Base-by-base conservation (phyloP, 2,113 vertebrate species). In the Tursiops truncatus region DNA sequence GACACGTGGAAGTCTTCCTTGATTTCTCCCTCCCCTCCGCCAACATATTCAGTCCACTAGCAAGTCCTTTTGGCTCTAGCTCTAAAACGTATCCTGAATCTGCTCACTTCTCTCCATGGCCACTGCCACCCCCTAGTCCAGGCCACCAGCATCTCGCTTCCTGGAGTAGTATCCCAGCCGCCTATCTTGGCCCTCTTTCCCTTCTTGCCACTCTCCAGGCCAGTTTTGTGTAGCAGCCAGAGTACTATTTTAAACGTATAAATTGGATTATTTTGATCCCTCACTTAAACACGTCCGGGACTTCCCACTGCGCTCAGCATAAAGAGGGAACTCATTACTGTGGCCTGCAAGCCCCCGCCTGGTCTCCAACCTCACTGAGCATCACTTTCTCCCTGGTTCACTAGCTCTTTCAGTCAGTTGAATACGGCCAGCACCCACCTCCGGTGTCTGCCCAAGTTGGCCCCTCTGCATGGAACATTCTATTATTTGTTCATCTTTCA, bases 201-300 rank as follows among this genome's bases (percentile, higher is more conserved):
- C 36, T 94, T 33, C 17, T 80, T 80, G 28, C 3, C 47, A 60
- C 21, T 86, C 62, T 91, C 36, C 33, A 73, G n/a, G 56, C 26
- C 56, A 68, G 44, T 85, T 91, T 36, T 92, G 50, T 76, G 26
- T 25, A 76, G 36, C 1, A 91, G 20, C n/a, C 26, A 9, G 8
- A 89, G 41, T 68, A 33, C 47, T 81, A 94, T 76, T 92, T 53
- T 83, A 77, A 79, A 95, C 23, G n/a, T 83, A 41, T 20, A 58
- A 92, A 94, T 71, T 80, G 21, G 38, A 86, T 97, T 88, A 77
- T 53, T 96, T 73, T 89, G 17, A 96, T 53, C 60, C 47, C n/a
- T 58, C 44, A 89, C 1, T 77, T 82, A 70, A 97, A 70, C 36
- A 50, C 7, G 21, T 81, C n/a, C 85, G 38, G 86, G 77, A 63